Evolutionary conservation across 2,888 invertebrate genomes (phyloP), one percentile per base, ranked within the genome.

Genomic region (Sylvicola cinctus): DNA sequence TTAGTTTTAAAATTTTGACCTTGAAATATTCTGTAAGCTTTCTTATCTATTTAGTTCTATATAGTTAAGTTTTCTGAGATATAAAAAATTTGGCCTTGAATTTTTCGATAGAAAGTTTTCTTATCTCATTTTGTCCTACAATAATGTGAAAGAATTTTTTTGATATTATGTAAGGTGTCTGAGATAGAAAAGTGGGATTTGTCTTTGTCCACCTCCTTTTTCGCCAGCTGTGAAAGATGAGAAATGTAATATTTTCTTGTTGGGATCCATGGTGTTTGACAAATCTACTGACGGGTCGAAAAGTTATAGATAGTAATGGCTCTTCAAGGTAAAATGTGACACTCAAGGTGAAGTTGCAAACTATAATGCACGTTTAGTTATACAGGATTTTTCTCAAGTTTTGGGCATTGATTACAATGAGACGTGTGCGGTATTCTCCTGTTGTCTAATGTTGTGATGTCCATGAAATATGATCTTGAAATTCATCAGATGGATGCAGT

Each of bases 221-320:
- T n/a, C n/a, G 15, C 25, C 31, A 28, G 47, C 46, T 7, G 44
- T 48, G 41, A 31, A 44, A 20, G 36, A 39, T 31, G 46, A 48
- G 35, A 43, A n/a, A n/a, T n/a, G n/a, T n/a, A 43, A 17, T 30
- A 12, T 14, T 43, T 42, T 13, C 30, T 44, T 10, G 36, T 39
- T 12, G 38, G 42, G 25, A 43, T 42, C 30, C 43, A 11, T 42
- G 44, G 44, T 34, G 29, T n/a, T 26, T 42, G n/a, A 29, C 32
- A 7, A 38, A 40, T 13, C 29, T 44, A 23, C 44, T 46, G 17
- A 33, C 34, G 6, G 37, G 35, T 5, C 31, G 40, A 31, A 44
- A 42, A 29, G 33, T 41, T 25, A 30, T 33, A 12, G 13, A 31
- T 6, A 12, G 16, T 16, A 36, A 33, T 36, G 36, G 36, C 25